Evolutionary conservation across 1,140 invertebrate genomes (phyloP), one percentile per base, ranked within the genome.

Genomic region (Drosophila pruinosa): DNA sequence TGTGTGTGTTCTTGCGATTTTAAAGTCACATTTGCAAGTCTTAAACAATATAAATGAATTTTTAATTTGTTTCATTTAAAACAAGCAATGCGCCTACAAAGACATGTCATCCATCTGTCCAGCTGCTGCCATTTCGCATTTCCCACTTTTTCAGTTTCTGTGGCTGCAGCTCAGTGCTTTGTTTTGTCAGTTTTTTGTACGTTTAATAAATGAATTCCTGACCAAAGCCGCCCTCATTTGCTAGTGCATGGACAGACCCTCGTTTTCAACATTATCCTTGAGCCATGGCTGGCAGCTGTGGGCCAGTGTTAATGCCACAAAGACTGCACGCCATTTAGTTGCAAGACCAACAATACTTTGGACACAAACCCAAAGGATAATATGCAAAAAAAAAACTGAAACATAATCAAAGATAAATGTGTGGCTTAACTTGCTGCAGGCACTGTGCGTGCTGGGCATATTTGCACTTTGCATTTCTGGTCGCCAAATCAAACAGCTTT

Each of bases 41-140:
- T 70, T 72, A 74, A 83, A 68, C 88, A 76, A 81, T 88, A 89
- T 85, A 88, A 89, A 88, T 89, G 88, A 41, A 69, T 70, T 90
- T 85, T 90, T 90, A 90, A 90, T 90, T 90, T 90, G 71, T 75
- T 63, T 58, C 41, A 64, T 56, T 70, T 70, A 53, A 58, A 67
- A 65, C n/a, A n/a, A n/a, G n/a, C n/a, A n/a, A 52, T 4, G 2
- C 19, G 48, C 47, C 58, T 54, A 38, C 52, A 12, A 15, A 19
- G 31, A 24, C 41, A 17, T 52, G 38, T 45, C 36, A 12, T 19
- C 17, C 41, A 28, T 31, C 41, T 62, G 28, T 38, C 34, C 31
- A 17, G 50, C 22, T 53, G 50, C 17, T 52, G 28, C 48, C 36
- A 3, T 57, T 39, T 41, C n/a, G 15, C 22, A 5, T 38, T 38